Evolutionary conservation across 2,113 vertebrate genomes (phyloP), one percentile per base, ranked within the genome.

Genomic region (Galemys pyrenaicus): DNA sequence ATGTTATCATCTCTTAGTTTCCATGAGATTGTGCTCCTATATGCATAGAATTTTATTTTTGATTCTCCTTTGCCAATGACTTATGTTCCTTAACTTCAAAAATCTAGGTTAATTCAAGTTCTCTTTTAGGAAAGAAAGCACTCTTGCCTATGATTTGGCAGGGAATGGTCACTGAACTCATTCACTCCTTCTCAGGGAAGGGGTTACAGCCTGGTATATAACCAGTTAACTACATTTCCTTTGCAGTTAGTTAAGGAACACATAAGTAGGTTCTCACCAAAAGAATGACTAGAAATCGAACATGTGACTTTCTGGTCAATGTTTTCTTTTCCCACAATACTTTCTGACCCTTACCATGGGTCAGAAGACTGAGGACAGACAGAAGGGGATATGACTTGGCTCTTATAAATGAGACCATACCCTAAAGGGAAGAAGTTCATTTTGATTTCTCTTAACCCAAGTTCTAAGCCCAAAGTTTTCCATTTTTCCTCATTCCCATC

Each of bases 21-120:
- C 46, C 24, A 11, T 46, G 44, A 32, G 28, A 73, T 8, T 56
- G 19, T 35, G 73, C 73, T 79, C 32, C 19, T 46, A 10, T 46
- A 54, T 58, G 24, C 62, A 1, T 65, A 19, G 20, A 35, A 37
- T 73, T 80, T 91, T 85, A 41, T 79, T 85, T 62, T 86, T 3
- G 1, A 79, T 62, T 85, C 73, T 85, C 44, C 68, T 79, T 71
- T 73, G 54, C 54, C 64, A 79, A 62, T 1, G 24, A 41, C 32
- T 75, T 74, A 71, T 65, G 44, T 44, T 90, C 62, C 70, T 84
- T 68, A 78, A 90, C 81, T 91, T 79, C 51, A 74, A 86, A 80
- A 81, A 49, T 10, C 56, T 81, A 26, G n/a, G 49, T 74, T 74
- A 80, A n/a, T 10, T 41, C 49, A 64, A 28, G 44, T 12, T 44